phyloP scores from a whole-genome alignment of 2,113 vertebrate species.

The Cyphomyrus discorhynchus region DNA sequence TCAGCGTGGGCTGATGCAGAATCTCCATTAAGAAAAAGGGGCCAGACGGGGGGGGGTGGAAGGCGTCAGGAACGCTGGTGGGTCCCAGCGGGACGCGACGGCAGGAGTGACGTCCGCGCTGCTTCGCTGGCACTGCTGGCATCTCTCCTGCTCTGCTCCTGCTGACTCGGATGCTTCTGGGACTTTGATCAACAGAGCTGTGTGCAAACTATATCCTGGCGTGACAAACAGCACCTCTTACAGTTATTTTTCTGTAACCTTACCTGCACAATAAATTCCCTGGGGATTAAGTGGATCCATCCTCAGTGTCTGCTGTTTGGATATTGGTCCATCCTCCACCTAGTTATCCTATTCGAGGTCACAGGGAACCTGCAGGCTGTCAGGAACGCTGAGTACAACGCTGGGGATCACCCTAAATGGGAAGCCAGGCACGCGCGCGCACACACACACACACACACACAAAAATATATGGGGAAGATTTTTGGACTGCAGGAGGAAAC shows the following conservation, averaged over 20 bases:
- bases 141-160: constrained; percentile 5
- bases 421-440: background rate
- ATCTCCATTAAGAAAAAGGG: background rate
- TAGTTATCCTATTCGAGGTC: background rate
- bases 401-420: background rate
- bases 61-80: background rate
- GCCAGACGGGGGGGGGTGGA: background rate
- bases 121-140: background rate
- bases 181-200: constrained; percentile 2
- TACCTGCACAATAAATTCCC: background rate
- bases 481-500: background rate
- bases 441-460: background rate
- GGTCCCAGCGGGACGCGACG: background rate
- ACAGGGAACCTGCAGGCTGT: background rate
- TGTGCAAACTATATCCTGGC: background rate
- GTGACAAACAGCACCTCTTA: background rate
- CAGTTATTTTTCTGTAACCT: background rate
- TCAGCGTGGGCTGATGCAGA: background rate
- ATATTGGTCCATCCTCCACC: background rate
- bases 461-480: background rate
- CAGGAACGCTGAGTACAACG: background rate
- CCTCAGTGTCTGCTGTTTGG: background rate
- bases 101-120: background rate
- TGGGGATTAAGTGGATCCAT: background rate
- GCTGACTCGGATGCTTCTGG: background rate